Percentiles rank a stretch among this genome's conserved stretches.
Conservation (phyloP, 2,888 invertebrate species). For the Drosophila siamana region DNA sequence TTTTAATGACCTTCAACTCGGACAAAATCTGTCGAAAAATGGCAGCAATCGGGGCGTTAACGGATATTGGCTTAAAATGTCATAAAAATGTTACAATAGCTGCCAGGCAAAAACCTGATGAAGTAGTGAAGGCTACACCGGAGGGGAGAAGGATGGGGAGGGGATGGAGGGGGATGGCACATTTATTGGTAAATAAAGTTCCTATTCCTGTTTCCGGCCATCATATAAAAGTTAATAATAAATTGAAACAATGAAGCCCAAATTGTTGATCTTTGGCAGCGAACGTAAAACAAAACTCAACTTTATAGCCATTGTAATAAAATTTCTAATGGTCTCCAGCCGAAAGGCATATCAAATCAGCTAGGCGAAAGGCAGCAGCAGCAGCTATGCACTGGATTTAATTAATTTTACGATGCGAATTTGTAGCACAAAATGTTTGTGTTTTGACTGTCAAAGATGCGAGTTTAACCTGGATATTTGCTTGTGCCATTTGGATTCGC, state of each 20-base stretch:
- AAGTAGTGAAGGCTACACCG: background rate
- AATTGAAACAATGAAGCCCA: conserved; percentile 77
- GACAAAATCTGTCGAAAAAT: conserved; percentile 58
- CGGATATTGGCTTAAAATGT: conserved; percentile 79
- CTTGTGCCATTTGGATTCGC: conserved; percentile 2
- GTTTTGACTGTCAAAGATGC: conserved; percentile 17
- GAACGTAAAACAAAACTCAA: conserved; percentile 53
- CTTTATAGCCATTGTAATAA: conserved; percentile 69
- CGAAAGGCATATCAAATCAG: conserved; percentile 62
- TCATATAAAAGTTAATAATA: conserved; percentile 76
- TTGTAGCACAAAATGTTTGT: conserved; percentile 35
- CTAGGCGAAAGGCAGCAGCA: conserved; percentile 21
- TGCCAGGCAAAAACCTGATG: conserved; percentile 3
- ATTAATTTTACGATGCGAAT: conserved; percentile 64
- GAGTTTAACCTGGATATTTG: conserved; percentile 5
- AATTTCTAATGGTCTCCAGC: conserved; percentile 59
- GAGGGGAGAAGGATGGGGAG: background rate
- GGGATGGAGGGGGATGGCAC: conserved; percentile 17
- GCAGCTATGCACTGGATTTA: conserved; percentile 55
- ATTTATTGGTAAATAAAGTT: conserved; percentile 81
- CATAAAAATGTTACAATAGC: conserved; percentile 61
- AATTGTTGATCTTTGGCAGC: conserved; percentile 65
- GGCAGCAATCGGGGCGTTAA: conserved; percentile 68
- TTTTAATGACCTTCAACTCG: conserved; percentile 71
- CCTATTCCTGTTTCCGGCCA: conserved; percentile 31